Evolutionary conservation across 53 echinoderm and acorn worm genomes (phyloP).

Genomic region (Crossaster papposus): DNA sequence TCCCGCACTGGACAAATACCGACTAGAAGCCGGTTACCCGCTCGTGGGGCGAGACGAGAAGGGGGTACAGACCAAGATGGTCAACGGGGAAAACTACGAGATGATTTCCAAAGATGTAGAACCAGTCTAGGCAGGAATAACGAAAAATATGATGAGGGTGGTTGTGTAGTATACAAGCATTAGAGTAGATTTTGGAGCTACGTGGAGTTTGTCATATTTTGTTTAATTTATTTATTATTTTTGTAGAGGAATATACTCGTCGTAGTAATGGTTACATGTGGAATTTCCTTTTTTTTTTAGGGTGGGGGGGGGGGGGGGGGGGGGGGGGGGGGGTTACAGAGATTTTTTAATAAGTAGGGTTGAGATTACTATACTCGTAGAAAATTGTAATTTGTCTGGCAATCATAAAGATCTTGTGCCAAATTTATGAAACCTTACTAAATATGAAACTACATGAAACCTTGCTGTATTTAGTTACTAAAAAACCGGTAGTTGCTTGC

Average conservation of each 20-base stretch:
- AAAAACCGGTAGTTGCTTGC: too few relatives aligned
- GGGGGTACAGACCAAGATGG: background rate
- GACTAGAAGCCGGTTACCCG: conserved; percentile 58
- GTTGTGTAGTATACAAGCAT: background rate
- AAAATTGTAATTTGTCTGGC: too few relatives aligned
- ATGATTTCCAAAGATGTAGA: background rate
- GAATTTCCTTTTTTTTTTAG: background rate
- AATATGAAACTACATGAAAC: too few relatives aligned
- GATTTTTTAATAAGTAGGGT: too few relatives aligned
- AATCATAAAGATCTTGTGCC: too few relatives aligned
- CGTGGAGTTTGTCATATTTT: too few relatives aligned
- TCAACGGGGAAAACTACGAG: conserved; percentile 28
- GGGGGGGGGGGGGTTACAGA: too few relatives aligned
- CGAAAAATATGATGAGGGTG: background rate
- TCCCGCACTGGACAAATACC: conserved; percentile 57
- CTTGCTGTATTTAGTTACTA: too few relatives aligned
- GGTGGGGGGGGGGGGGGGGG: too few relatives aligned
- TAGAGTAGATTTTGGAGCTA: background rate
- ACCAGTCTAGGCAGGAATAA: background rate
- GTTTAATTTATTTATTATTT: background rate
- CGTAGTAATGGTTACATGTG: background rate
- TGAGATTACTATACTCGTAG: too few relatives aligned
- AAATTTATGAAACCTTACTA: too few relatives aligned
- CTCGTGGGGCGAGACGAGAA: background rate
- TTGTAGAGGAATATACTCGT: background rate